Conservation (phyloP, 1,140 invertebrate species). For the Conus betulinus region DNA sequence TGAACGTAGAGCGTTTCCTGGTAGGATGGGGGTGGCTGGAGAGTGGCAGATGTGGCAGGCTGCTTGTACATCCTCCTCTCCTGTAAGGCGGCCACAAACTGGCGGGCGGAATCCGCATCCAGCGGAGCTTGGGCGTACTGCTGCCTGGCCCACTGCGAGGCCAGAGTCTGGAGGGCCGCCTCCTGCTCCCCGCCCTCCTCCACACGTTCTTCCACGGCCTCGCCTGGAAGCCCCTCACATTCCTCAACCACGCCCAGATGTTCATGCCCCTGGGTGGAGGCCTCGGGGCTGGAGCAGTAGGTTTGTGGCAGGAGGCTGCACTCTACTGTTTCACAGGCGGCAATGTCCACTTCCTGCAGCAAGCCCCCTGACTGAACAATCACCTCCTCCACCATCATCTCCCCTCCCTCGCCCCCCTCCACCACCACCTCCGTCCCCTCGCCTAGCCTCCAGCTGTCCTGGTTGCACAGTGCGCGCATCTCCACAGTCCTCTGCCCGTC, state of each 20-base stretch:
- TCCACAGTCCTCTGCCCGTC: too few species aligned
- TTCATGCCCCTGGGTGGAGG: not conserved
- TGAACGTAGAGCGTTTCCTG: not conserved
- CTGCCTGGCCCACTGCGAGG: not conserved
- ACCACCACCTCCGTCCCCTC: not conserved
- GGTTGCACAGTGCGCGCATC: not conserved
- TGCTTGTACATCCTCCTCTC: not conserved
- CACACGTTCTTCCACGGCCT: too few species aligned
- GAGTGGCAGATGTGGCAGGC: not conserved
- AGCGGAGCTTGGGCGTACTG: conserved; percentile 10
- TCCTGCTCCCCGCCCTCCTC: not conserved
- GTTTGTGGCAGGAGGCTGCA: conserved; percentile 34
- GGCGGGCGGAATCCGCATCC: not conserved
- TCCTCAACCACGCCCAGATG: not conserved
- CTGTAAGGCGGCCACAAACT: conserved; percentile 1
- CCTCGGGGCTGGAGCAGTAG: conserved; percentile 28
- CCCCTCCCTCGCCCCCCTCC: not conserved
- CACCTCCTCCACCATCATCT: conserved; percentile 25
- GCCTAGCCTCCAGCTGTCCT: not conserved
- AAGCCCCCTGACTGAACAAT: conserved; percentile 24
- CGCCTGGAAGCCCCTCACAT: not conserved
- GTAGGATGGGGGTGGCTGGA: not conserved
- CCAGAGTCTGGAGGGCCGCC: not conserved
- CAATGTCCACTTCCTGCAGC: conserved; percentile 31
- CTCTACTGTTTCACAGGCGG: conserved; percentile 31